phyloP scores from a whole-genome alignment of 2,888 invertebrate species.

The Lumbricus terrestris region DNA sequence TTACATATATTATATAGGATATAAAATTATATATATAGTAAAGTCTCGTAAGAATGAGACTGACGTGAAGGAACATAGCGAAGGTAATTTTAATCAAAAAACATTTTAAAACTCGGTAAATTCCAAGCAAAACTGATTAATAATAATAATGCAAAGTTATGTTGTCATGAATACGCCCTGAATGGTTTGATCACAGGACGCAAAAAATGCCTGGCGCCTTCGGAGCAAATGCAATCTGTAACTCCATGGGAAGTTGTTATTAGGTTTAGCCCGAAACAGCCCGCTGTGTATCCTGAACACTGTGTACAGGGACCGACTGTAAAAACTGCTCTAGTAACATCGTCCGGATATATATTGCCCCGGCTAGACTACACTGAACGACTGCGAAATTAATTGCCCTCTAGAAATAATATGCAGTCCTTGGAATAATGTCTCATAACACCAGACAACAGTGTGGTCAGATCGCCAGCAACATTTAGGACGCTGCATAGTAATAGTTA shows the following conservation, averaged over 20 bases:
- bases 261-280: not conserved
- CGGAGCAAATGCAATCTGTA: not conserved
- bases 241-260: not conserved
- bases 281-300: not conserved
- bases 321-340: not conserved
- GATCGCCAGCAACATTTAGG: too few species aligned
- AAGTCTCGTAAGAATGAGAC: too few species aligned
- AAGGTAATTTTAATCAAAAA: not conserved
- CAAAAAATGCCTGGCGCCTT: not conserved
- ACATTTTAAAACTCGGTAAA: not conserved
- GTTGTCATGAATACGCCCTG: not conserved
- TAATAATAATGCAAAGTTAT: not conserved
- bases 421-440: not conserved
- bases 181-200: not conserved
- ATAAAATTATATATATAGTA: too few species aligned
- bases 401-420: not conserved
- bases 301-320: not conserved
- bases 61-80: not conserved
- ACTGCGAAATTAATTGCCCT: not conserved
- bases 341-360: not conserved
- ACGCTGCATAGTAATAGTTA: not conserved
- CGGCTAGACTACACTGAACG: not conserved
- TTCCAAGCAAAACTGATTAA: not conserved
- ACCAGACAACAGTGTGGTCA: not conserved
- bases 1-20: too few species aligned